Evolutionary conservation across 1,140 invertebrate species (phyloP).

Genomic region (Panonychus citri): DNA sequence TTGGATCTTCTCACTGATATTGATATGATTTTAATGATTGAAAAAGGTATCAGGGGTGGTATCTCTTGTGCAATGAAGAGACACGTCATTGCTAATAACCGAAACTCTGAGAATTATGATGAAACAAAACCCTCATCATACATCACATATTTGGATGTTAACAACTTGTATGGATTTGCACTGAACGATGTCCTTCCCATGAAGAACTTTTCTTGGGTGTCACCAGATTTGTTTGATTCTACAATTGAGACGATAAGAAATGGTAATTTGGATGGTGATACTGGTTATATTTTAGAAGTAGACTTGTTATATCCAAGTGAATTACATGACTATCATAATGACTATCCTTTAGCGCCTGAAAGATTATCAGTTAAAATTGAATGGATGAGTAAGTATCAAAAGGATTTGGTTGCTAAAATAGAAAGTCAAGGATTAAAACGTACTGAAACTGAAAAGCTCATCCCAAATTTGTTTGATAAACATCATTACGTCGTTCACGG

Average conservation of each 20-base stretch:
- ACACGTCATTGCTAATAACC: neutral
- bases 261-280: neutral
- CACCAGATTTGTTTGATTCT: neutral
- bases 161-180: slow-evolving; percentile 15
- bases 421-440: neutral
- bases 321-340: slow-evolving; percentile 19
- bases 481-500: slow-evolving; percentile 28
- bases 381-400: slow-evolving; percentile 1
- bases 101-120: slow-evolving; percentile 14
- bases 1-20: slow-evolving; percentile 14
- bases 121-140: slow-evolving; percentile 12
- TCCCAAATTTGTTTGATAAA: slow-evolving; percentile 7
- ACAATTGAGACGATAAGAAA: neutral
- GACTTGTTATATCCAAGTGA: slow-evolving; percentile 15
- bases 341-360: slow-evolving; percentile 23
- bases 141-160: slow-evolving; percentile 15
- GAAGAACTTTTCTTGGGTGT: slow-evolving; percentile 9
- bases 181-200: slow-evolving; percentile 8
- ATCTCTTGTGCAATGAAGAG: neutral
- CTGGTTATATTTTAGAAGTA: slow-evolving; percentile 16
- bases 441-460: slow-evolving; percentile 2
- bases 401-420: neutral
- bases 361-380: neutral
- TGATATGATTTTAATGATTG: slow-evolving; percentile 17
- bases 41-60: slow-evolving; percentile 12